Evolutionary conservation across 2,888 invertebrate species (phyloP).

Genomic region (Erannis defoliaria): DNA sequence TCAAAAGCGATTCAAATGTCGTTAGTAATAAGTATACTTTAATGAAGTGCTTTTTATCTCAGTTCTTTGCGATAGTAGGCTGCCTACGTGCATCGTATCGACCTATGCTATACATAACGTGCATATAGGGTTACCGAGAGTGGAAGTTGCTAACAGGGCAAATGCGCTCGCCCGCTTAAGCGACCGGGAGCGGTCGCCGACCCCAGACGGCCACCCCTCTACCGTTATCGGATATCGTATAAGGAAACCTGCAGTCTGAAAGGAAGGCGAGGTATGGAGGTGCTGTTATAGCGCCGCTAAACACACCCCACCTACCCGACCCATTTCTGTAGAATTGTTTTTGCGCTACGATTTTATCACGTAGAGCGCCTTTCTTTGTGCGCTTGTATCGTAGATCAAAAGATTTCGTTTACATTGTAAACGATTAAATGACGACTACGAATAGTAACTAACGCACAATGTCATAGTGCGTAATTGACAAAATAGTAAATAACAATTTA

Average conservation of each 20-base stretch:
- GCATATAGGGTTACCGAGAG: slow-evolving; percentile 9
- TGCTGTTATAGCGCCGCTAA: slow-evolving; percentile 26
- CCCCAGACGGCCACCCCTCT: slow-evolving; percentile 70
- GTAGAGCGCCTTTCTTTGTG: no score
- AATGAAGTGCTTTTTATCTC: neutral
- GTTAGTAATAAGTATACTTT: no score
- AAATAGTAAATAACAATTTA: no score
- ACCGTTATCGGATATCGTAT: slow-evolving; percentile 79
- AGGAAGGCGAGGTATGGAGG: slow-evolving; percentile 17
- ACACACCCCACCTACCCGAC: slow-evolving; percentile 12
- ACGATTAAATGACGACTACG: no score
- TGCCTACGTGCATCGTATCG: neutral
- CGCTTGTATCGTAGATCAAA: neutral
- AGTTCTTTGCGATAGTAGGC: neutral
- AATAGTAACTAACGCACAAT: no score
- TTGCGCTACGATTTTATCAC: slow-evolving; percentile 1
- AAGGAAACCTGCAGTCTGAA: slow-evolving; percentile 74
- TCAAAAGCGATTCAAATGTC: no score
- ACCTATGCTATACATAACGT: neutral
- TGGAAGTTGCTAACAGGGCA: slow-evolving; percentile 36
- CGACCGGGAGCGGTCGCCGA: slow-evolving; percentile 72
- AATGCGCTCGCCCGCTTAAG: slow-evolving; percentile 52
- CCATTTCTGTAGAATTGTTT: slow-evolving; percentile 12
- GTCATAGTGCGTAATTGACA: no score
- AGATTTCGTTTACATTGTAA: no score